Evolutionary conservation across 1,140 invertebrate species (phyloP).

Genomic region (Reticulitermes speratus): DNA sequence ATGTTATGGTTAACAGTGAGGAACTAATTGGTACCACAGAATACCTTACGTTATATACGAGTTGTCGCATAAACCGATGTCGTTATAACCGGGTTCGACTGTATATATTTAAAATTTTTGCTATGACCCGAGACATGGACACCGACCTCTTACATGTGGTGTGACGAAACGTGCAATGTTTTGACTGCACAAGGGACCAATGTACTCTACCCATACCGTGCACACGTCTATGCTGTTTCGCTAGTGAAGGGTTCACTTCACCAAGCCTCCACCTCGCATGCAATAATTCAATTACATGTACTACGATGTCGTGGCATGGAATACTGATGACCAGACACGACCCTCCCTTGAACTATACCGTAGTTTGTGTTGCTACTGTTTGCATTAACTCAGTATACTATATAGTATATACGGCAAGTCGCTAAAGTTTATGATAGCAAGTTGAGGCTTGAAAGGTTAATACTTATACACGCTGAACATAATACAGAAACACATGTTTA

Average conservation of each 20-base stretch:
- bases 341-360: neutral
- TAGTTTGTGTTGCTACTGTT: neutral
- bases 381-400: neutral
- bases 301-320: neutral
- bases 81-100: too few species aligned
- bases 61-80: too few species aligned
- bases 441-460: neutral
- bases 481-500: neutral
- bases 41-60: too few species aligned
- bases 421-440: neutral
- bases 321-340: neutral
- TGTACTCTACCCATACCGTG: too few species aligned
- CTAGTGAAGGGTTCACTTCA: neutral
- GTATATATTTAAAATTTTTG: too few species aligned
- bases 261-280: neutral
- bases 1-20: too few species aligned
- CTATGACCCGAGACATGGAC: too few species aligned
- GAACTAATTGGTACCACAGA: too few species aligned
- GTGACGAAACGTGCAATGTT: too few species aligned
- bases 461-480: neutral
- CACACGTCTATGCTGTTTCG: too few species aligned
- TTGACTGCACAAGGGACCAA: too few species aligned
- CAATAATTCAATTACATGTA: constrained; percentile 14
- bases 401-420: neutral
- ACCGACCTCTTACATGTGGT: too few species aligned